Evolutionary conservation across 2,888 invertebrate species (phyloP).

Genomic region (Lumbricus terrestris): DNA sequence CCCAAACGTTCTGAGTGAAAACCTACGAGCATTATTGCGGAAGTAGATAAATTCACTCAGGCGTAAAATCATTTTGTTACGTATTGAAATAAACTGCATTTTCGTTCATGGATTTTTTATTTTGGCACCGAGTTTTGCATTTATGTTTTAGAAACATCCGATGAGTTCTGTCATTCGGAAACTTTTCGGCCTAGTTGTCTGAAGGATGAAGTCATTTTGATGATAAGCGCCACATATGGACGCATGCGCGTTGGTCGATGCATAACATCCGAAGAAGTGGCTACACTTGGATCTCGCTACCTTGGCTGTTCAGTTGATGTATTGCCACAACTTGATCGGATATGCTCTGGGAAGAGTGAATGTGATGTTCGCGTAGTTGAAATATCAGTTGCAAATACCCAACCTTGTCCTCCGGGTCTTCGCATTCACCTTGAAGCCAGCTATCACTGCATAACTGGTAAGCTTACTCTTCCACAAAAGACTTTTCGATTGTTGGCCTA

Average conservation of each 20-base stretch:
- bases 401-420: not conserved
- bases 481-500: too few relatives aligned
- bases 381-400: not conserved
- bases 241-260: slow-evolving; percentile 1
- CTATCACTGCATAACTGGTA: not conserved
- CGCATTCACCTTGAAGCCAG: not conserved
- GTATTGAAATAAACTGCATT: too few relatives aligned
- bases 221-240: not conserved
- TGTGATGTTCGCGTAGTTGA: slow-evolving; percentile 12
- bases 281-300: not conserved
- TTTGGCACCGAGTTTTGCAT: too few relatives aligned
- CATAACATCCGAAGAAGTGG: not conserved
- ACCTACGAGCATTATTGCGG: too few relatives aligned
- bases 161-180: not conserved
- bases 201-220: not conserved
- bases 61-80: too few relatives aligned
- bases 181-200: not conserved
- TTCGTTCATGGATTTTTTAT: too few relatives aligned
- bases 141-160: not conserved
- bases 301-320: slow-evolving; percentile 26
- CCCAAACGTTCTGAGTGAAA: too few relatives aligned
- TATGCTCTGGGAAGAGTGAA: slow-evolving; percentile 9
- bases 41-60: too few relatives aligned
- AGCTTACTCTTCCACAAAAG: too few relatives aligned
- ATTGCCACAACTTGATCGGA: slow-evolving; percentile 4